phyloP scores from a whole-genome alignment of 2,113 vertebrate species.

The Hydrolagus affinis region DNA sequence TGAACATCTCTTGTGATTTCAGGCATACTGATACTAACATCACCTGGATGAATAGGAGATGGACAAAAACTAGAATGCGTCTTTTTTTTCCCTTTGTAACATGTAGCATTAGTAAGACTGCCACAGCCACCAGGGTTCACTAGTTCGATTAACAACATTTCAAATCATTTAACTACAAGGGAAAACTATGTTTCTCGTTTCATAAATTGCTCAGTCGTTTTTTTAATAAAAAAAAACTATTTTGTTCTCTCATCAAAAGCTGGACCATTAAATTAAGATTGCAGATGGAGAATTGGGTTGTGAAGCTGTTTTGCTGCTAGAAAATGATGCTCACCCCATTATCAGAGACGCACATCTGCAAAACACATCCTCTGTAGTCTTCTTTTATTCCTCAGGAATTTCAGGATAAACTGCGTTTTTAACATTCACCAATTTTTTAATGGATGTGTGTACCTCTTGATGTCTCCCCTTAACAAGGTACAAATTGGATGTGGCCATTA shows the following conservation, averaged over 20 bases:
- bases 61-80: neutral
- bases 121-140: neutral
- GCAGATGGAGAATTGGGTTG: neutral
- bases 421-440: neutral
- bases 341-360: conserved; percentile 20
- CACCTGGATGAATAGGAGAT: neutral
- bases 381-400: conserved; percentile 9
- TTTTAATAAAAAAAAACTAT: neutral
- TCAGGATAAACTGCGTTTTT: conserved; percentile 10
- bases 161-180: neutral
- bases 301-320: neutral
- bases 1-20: no score
- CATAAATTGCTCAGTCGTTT: conserved; percentile 7
- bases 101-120: neutral
- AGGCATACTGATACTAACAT: neutral
- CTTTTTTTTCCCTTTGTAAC: neutral
- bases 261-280: conserved; percentile 13
- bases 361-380: conserved; percentile 10
- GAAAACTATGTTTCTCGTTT: conserved; percentile 23
- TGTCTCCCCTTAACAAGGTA: conserved; percentile 18
- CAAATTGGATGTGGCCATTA: conserved; percentile 18
- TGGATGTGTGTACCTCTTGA: conserved; percentile 16
- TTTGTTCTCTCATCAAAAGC: neutral
- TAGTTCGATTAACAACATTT: conserved; percentile 9
- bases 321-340: neutral